Conservation (phyloP, 2,888 invertebrate species). For the Drosophila infuscata region DNA sequence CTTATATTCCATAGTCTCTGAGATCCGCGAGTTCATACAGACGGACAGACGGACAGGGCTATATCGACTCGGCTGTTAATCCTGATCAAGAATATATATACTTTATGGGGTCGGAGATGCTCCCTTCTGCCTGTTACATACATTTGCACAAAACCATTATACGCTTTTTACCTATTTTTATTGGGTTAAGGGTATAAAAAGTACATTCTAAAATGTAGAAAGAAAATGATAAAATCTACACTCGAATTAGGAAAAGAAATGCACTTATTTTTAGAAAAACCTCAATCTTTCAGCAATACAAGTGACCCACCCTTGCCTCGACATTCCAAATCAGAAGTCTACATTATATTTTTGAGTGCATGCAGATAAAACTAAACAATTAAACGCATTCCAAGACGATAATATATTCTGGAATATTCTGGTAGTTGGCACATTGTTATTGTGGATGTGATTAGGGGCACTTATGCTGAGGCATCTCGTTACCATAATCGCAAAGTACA, state of each 20-base stretch:
- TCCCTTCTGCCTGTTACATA: too few relatives aligned
- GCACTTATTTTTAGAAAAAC: neutral
- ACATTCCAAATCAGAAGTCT: neutral
- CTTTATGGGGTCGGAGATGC: too few relatives aligned
- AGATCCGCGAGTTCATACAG: too few relatives aligned
- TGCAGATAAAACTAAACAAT: constrained; percentile 37
- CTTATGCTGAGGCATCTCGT: constrained; percentile 30
- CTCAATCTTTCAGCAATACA: neutral
- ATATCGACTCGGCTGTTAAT: too few relatives aligned
- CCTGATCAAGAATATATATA: too few relatives aligned
- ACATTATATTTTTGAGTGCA: neutral
- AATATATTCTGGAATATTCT: constrained; percentile 12
- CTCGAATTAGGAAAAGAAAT: neutral
- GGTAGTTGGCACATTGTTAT: constrained; percentile 14
- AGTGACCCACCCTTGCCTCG: neutral
- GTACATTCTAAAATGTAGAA: neutral
- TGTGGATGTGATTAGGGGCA: constrained; percentile 12
- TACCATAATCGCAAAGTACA: constrained; percentile 44
- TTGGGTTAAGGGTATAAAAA: neutral
- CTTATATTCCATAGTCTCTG: too few relatives aligned
- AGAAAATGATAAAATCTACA: neutral
- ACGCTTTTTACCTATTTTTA: too few relatives aligned
- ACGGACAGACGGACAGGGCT: too few relatives aligned
- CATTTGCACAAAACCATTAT: too few relatives aligned
- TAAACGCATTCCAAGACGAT: constrained; percentile 31